Evolutionary conservation across 2,113 vertebrate species (phyloP).

Genomic region (Petrocephalus microphthalmus): DNA sequence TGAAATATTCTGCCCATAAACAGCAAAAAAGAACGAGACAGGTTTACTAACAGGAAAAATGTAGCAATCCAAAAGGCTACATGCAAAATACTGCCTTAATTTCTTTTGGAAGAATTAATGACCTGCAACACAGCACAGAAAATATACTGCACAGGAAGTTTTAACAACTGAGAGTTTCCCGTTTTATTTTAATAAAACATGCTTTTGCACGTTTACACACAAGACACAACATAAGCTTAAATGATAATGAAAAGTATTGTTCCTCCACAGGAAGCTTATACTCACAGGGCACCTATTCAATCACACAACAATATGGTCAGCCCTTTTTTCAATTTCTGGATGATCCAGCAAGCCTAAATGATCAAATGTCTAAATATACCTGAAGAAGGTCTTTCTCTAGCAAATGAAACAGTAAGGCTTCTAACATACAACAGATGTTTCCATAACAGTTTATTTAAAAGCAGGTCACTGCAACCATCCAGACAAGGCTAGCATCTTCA

Average conservation of each 20-base stretch:
- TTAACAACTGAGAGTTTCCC: background rate
- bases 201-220: background rate
- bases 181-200: background rate
- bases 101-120: background rate
- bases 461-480: background rate
- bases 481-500: background rate
- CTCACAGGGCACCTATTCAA: background rate
- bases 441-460: background rate
- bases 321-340: background rate
- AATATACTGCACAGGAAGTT: background rate
- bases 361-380: background rate
- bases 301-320: background rate
- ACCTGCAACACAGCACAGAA: background rate
- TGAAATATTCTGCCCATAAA: background rate
- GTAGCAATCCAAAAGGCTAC: background rate
- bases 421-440: background rate
- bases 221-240: background rate
- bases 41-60: conserved; percentile 1
- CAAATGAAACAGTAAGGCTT: background rate
- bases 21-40: background rate
- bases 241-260: background rate
- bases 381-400: background rate
- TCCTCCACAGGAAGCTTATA: background rate
- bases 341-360: background rate
- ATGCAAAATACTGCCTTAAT: background rate